These are phyloP conservation scores for Dicaeum eximium DNA, from an alignment of 2,113 vertebrate species.

Conservation along the genomic window DNA sequence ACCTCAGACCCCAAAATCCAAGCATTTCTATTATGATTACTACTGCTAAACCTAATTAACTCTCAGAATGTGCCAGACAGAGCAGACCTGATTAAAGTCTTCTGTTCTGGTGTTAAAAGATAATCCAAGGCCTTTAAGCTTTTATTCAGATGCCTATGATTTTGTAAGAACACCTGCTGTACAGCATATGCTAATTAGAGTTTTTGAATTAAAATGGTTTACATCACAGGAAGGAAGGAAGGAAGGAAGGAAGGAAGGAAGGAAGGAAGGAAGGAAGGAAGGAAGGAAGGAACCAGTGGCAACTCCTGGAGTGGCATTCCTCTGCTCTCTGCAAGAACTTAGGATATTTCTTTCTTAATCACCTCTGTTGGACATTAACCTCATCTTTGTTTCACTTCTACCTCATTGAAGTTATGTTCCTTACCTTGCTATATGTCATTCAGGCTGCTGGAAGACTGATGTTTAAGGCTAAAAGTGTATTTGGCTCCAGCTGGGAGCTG, in stretches of 20 bases:
- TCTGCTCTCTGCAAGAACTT: not conserved
- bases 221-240: not conserved
- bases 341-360: not conserved
- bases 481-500: not conserved
- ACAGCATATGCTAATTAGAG: not conserved
- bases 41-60: constrained; percentile 28
- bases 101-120: not conserved
- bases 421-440: not conserved
- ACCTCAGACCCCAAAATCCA: not conserved
- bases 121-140: not conserved
- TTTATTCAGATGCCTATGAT: not conserved
- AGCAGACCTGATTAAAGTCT: constrained; percentile 16
- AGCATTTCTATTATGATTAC: not conserved
- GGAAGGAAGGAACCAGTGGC: not conserved
- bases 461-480: not conserved
- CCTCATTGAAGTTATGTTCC: not conserved
- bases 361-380: not conserved
- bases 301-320: not conserved
- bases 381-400: not conserved
- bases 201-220: not conserved
- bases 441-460: not conserved
- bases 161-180: not conserved
- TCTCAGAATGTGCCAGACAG: not conserved
- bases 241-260: not conserved
- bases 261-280: not conserved